Conservation (phyloP, 30 jellyfish, hydroid and myxozoan species). For the Catostylus mosaicus region DNA sequence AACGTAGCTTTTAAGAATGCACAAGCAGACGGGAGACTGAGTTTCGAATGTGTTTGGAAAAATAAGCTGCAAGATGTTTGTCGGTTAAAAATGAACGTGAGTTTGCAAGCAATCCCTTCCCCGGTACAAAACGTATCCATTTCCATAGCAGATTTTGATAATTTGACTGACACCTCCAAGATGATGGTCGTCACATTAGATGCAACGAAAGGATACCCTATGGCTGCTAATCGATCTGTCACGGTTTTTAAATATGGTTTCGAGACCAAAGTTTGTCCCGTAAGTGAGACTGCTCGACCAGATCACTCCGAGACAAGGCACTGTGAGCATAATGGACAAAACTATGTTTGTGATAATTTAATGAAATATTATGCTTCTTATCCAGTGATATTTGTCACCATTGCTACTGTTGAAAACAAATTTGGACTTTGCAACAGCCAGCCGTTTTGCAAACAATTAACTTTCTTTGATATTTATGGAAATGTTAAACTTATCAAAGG, state of each 20-base stretch:
- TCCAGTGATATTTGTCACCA: constrained; percentile 8
- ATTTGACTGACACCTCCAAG: not conserved
- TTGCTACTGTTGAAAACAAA: constrained; percentile 11
- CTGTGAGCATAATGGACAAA: not conserved
- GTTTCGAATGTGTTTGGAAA: constrained; percentile 12
- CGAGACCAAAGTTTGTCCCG: not conserved
- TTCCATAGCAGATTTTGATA: not conserved
- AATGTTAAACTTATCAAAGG: constrained; percentile 4
- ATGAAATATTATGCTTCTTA: not conserved
- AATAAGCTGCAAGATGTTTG: not conserved
- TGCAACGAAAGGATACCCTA: not conserved
- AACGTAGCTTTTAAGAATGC: not conserved
- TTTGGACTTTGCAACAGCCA: constrained; percentile 35
- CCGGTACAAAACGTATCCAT: not conserved
- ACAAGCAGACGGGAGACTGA: not conserved
- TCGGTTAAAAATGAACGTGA: constrained; percentile 1
- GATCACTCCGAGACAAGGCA: not conserved
- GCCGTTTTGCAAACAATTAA: constrained; percentile 20
- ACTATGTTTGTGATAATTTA: not conserved
- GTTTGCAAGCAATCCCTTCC: not conserved
- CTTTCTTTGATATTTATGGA: constrained; percentile 36
- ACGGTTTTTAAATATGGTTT: not conserved
- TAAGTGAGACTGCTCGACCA: not conserved
- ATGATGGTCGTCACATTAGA: not conserved
- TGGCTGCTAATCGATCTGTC: not conserved